phyloP scores from a whole-genome alignment of 2,888 invertebrate species.

The Acronicta leporina region DNA sequence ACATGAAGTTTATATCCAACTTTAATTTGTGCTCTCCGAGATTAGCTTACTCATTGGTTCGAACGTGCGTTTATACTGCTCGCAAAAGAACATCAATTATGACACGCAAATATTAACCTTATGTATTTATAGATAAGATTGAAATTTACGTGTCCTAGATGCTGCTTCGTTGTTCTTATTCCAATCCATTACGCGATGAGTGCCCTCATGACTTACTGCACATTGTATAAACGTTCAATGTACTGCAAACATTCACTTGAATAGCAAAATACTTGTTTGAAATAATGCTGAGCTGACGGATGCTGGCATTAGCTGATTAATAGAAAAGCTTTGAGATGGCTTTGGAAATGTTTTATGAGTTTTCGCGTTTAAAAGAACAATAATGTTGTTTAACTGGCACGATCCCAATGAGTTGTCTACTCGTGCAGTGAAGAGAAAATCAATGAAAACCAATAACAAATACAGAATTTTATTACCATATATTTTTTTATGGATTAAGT shows the following conservation, averaged over 20 bases:
- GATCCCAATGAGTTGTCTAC: not conserved
- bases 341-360: not conserved
- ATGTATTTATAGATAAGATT: not conserved
- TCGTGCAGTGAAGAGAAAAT: not conserved
- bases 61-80: slow-evolving; percentile 4
- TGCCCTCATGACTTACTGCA: slow-evolving; percentile 6
- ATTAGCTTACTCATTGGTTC: not conserved
- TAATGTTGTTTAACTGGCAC: not conserved
- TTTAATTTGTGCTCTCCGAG: slow-evolving; percentile 1
- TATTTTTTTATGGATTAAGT: too few species aligned
- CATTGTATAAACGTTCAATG: slow-evolving; percentile 7
- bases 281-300: not conserved
- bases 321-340: not conserved
- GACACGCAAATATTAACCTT: slow-evolving; percentile 6
- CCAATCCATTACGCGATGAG: slow-evolving; percentile 20
- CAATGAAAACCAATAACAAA: not conserved
- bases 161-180: slow-evolving; percentile 13
- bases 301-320: slow-evolving; percentile 19
- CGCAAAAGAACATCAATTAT: slow-evolving; percentile 8
- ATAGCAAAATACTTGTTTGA: not conserved
- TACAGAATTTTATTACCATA: too few species aligned
- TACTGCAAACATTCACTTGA: slow-evolving; percentile 11
- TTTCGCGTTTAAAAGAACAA: not conserved
- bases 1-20: slow-evolving; percentile 2
- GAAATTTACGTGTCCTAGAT: slow-evolving; percentile 3